Evolutionary conservation across 1,140 invertebrate genomes (phyloP).

Genomic region (Thaumatotibia leucotreta): DNA sequence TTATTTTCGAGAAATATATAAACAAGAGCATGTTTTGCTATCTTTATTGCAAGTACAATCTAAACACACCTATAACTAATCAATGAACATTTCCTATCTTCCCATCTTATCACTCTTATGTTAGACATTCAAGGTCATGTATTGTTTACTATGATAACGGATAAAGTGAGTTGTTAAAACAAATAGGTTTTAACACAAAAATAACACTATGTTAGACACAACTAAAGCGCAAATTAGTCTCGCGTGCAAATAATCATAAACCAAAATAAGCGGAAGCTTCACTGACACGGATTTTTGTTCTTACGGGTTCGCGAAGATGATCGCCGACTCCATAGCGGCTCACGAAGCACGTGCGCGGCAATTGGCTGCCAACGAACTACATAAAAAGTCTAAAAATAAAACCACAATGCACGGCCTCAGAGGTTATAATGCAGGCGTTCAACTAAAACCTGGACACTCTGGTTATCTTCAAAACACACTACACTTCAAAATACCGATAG

Average conservation of each 20-base stretch:
- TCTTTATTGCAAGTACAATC: not conserved
- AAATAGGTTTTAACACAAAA: not conserved
- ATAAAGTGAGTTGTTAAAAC: not conserved
- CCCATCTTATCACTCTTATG: conserved; percentile 3
- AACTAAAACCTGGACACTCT: not conserved
- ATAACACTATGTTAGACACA: conserved; percentile 8
- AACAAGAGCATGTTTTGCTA: not conserved
- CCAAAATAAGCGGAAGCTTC: conserved; percentile 29
- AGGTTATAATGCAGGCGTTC: conserved; percentile 58
- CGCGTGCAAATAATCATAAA: conserved; percentile 24
- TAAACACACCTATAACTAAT: not conserved
- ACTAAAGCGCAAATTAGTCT: conserved; percentile 18
- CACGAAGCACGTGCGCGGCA: conserved; percentile 54
- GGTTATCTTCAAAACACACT: conserved; percentile 22
- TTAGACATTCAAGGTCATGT: conserved; percentile 2
- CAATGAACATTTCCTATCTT: not conserved
- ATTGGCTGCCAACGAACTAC: conserved; percentile 62
- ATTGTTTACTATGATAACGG: not conserved
- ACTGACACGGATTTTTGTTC: conserved; percentile 30
- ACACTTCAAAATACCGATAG: conserved; percentile 33
- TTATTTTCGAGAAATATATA: too few relatives aligned
- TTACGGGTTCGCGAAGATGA: conserved; percentile 60
- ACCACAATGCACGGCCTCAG: conserved; percentile 52
- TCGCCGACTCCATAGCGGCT: conserved; percentile 47
- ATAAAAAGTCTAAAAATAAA: conserved; percentile 73